Base-by-base conservation (phyloP, 2,888 invertebrate species). In the Esperia sulphurella region DNA sequence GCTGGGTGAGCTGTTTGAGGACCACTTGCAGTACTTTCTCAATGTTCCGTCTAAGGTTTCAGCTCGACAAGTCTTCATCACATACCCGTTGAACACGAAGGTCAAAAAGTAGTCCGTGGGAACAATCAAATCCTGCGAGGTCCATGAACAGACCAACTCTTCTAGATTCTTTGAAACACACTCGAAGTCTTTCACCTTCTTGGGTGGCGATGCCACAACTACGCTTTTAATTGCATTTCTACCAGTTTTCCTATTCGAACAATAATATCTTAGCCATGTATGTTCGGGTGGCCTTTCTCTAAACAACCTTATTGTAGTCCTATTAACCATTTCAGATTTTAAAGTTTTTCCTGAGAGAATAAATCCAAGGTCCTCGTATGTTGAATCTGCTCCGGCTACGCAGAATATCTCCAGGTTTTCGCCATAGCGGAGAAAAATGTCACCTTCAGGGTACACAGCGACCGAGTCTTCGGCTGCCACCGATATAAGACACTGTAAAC, bases 141-240 rank as follows among this genome's bases (percentile, higher is more conserved):
- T 91, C 94, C 96, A 97, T 1, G 92, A 90, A 71, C 97, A 97
- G 10, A 91, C 93, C 59, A 97, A 81, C 61, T 91, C 92, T 45
- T 94, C 92, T 83, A 94, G 94, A 72, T 96, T 95, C 55, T 91
- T 84, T 9, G 95, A 94, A 44, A 93, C 79, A 68, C 97, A 97
- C 29, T 83, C 82, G 64, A 97, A 96, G 71, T 95, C 92, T 8
- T 83, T 77, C 3, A 95, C 93, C 58, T 90, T 76, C 50, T 84
- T 71, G 0, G 96, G 96, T 48, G 91, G 85, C 38, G 85, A 81
- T 38, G 91, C 92, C 44, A 87, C 80, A 40, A 83, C 55, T 0
- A 88, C 79, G 44, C 81, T 69, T 43, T 65, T 77, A 0, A 74
- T 46, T 52, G 82, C 85, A 45, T 63, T 61, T 54, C 78, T 79